Percentiles rank a stretch among this genome's conserved stretches.
These are phyloP conservation scores for Tetragonula carbonaria DNA, from an alignment of 2,888 invertebrate species.

Conservation along the genomic window DNA sequence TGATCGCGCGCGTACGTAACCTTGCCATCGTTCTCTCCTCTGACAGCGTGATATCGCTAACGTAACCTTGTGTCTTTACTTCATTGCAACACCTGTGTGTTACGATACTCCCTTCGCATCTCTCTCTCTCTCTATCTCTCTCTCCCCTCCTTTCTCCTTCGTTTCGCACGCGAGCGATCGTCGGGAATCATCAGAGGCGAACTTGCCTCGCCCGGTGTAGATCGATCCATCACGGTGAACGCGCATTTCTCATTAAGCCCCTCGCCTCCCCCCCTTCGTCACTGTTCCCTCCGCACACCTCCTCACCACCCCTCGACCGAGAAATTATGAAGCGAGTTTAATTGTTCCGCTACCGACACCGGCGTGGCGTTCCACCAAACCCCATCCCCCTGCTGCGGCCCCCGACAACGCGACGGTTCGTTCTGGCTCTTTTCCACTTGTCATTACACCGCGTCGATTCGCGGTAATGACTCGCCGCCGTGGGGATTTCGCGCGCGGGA, in stretches of 20 bases:
- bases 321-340: slow-evolving; percentile 77
- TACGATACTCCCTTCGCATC: slow-evolving; percentile 33
- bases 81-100: slow-evolving; percentile 25
- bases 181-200: slow-evolving; percentile 7
- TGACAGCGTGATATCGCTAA: slow-evolving; percentile 56
- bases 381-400: too few relatives aligned
- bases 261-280: neutral
- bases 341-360: slow-evolving; percentile 70
- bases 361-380: slow-evolving; percentile 5
- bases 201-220: slow-evolving; percentile 5
- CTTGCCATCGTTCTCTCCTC: slow-evolving; percentile 37
- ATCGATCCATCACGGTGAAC: slow-evolving; percentile 74
- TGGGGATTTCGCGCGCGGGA: slow-evolving; percentile 16
- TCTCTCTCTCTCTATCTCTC: slow-evolving; percentile 28
- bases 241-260: slow-evolving; percentile 77
- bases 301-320: slow-evolving; percentile 42
- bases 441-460: slow-evolving; percentile 67
- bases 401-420: neutral
- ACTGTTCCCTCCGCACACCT: too few relatives aligned
- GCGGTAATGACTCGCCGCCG: slow-evolving; percentile 73
- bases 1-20: slow-evolving; percentile 37
- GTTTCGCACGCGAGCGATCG: slow-evolving; percentile 62
- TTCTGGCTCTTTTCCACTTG: slow-evolving; percentile 69
- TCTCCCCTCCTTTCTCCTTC: slow-evolving; percentile 51
- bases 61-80: slow-evolving; percentile 63